These are phyloP conservation scores for Parnassius mnemosyne DNA, from an alignment of 2,888 invertebrate species.

Conservation along the genomic window DNA sequence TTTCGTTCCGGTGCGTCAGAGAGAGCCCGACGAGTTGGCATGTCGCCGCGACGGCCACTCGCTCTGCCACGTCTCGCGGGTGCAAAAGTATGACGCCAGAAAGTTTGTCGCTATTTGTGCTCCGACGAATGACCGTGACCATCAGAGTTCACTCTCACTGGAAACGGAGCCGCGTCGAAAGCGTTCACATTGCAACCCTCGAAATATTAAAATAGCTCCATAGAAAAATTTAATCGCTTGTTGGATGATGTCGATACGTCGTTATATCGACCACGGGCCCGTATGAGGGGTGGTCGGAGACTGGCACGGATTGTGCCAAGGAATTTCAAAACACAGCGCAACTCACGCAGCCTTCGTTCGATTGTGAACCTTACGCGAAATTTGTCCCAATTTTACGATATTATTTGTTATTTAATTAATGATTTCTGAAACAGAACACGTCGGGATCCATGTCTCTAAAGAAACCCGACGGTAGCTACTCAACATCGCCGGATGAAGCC, in stretches of 20 bases:
- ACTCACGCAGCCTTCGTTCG: conserved; percentile 57
- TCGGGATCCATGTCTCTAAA: no score
- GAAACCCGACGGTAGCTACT: no score
- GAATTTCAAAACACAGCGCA: conserved; percentile 49
- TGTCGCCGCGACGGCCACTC: conserved; percentile 35
- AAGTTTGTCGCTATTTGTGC: conserved; percentile 43
- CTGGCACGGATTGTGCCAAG: conserved; percentile 65
- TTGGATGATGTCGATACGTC: conserved; percentile 6
- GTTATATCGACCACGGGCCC: conserved; percentile 55
- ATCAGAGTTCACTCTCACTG: conserved; percentile 60
- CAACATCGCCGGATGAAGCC: no score
- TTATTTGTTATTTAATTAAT: not conserved
- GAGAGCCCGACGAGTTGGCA: conserved; percentile 50
- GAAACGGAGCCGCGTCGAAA: conserved; percentile 51
- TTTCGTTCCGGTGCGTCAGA: conserved; percentile 60
- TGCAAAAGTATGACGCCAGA: conserved; percentile 53
- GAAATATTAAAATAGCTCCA: not conserved
- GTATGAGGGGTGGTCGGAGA: conserved; percentile 60
- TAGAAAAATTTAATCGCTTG: not conserved
- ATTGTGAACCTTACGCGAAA: conserved; percentile 50
- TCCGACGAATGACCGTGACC: conserved; percentile 61
- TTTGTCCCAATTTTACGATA: conserved; percentile 40
- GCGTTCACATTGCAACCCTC: conserved; percentile 37
- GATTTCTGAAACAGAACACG: no score
- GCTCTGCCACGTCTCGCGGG: conserved; percentile 39